Conservation (phyloP, 2,888 invertebrate genomes). For the Empis livida region DNA sequence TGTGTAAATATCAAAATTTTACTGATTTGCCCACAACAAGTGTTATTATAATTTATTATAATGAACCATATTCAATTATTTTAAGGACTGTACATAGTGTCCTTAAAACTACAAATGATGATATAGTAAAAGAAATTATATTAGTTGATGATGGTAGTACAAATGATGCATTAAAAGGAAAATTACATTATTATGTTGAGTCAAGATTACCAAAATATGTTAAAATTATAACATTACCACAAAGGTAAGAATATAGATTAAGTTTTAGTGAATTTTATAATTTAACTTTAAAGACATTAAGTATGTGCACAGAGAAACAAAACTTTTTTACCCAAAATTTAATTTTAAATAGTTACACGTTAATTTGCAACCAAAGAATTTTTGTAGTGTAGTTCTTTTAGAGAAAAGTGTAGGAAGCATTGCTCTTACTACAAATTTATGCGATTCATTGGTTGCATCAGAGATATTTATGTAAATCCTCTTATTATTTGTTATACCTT, state of each 20-base stretch:
- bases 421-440: too few species aligned
- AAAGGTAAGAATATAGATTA: conserved; percentile 43
- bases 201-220: conserved; percentile 58
- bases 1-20: conserved; percentile 37
- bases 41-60: conserved; percentile 77
- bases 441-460: too few species aligned
- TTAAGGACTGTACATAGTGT: conserved; percentile 65
- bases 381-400: too few species aligned
- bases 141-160: conserved; percentile 91
- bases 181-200: conserved; percentile 65
- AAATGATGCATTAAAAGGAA: conserved; percentile 55
- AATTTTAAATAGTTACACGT: too few species aligned
- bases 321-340: too few species aligned
- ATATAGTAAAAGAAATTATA: conserved; percentile 72
- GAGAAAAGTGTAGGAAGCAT: too few species aligned
- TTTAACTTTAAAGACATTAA: too few species aligned
- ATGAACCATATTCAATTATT: conserved; percentile 79
- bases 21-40: conserved; percentile 54
- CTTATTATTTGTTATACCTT: too few species aligned
- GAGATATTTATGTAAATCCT: too few species aligned
- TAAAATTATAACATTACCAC: conserved; percentile 59
- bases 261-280: too few species aligned
- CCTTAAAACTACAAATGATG: conserved; percentile 50
- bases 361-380: too few species aligned
- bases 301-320: too few species aligned